These are phyloP conservation scores for Chloropsis cyanopogon DNA, from an alignment of 2,113 vertebrate species.

Conservation along the genomic window DNA sequence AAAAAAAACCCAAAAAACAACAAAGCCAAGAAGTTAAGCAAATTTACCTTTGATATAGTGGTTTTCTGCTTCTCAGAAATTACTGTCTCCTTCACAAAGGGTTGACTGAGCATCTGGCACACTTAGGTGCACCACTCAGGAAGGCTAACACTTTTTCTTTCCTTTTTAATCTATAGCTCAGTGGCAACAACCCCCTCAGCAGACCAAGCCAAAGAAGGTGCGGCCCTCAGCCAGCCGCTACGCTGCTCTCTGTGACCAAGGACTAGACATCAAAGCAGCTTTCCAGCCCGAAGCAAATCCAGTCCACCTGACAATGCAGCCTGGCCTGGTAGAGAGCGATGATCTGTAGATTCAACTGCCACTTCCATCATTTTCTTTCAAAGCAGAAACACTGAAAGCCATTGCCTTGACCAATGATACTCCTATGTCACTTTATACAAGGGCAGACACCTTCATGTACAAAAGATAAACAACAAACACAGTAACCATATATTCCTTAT, in stretches of 20 bases:
- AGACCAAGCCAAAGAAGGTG: slow-evolving; percentile 91
- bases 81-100: background rate
- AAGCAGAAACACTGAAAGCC: slow-evolving; percentile 68
- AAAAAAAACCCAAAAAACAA: background rate
- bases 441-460: slow-evolving; percentile 71
- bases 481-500: slow-evolving; percentile 68
- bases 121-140: no score
- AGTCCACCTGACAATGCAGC: slow-evolving; percentile 77
- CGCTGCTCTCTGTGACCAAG: slow-evolving; percentile 94
- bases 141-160: background rate
- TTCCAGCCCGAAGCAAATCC: slow-evolving; percentile 94
- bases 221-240: slow-evolving; percentile 95
- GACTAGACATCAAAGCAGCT: slow-evolving; percentile 95
- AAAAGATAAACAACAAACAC: slow-evolving; percentile 65
- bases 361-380: background rate
- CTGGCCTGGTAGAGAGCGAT: slow-evolving; percentile 90
- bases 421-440: slow-evolving; percentile 68
- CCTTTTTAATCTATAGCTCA: slow-evolving; percentile 77
- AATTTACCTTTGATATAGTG: background rate
- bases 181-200: slow-evolving; percentile 90
- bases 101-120: background rate
- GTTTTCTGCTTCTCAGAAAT: background rate
- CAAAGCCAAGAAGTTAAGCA: background rate
- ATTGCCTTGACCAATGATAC: slow-evolving; percentile 69
- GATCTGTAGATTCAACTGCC: slow-evolving; percentile 81